Conservation (phyloP, 2,888 invertebrate species). For the Drosophila vallismaia region DNA sequence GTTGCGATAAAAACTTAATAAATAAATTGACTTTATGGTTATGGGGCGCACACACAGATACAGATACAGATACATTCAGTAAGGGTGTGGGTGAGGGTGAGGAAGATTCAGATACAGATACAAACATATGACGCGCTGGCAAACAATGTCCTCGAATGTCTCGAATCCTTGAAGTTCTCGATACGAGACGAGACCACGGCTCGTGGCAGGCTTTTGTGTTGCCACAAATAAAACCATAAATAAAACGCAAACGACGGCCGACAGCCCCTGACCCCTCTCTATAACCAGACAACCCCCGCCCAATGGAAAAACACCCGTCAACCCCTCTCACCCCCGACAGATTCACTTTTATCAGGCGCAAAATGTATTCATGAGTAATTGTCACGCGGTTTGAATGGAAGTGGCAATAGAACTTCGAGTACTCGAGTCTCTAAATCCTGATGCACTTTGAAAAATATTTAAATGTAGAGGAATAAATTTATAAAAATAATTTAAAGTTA, state of each 20-base stretch:
- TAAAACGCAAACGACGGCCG: constrained; percentile 72
- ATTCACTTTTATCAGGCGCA: constrained; percentile 67
- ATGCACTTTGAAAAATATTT: constrained; percentile 3
- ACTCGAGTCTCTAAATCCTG: constrained; percentile 30
- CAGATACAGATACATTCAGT: constrained; percentile 13
- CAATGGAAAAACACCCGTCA: background rate
- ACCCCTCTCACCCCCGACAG: background rate
- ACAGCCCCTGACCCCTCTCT: background rate
- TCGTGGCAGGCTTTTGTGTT: constrained; percentile 66
- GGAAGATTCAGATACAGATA: constrained; percentile 43
- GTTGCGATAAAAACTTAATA: constrained; percentile 79
- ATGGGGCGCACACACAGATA: constrained; percentile 58
- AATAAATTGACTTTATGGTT: constrained; percentile 79
- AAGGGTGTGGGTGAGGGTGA: background rate
- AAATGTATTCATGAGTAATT: constrained; percentile 80
- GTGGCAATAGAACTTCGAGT: constrained; percentile 18
- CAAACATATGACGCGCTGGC: constrained; percentile 42
- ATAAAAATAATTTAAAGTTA: too few species aligned
- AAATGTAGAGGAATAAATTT: too few species aligned
- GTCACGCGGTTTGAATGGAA: constrained; percentile 61
- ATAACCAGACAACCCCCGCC: constrained; percentile 23
- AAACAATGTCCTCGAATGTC: constrained; percentile 41
- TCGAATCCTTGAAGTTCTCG: constrained; percentile 18
- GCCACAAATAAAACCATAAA: constrained; percentile 79
- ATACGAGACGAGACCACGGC: constrained; percentile 6